Evolutionary conservation across 2,888 invertebrate species (phyloP), one percentile per base, ranked within the genome.

Genomic region (Amphipyra tragopoginis): DNA sequence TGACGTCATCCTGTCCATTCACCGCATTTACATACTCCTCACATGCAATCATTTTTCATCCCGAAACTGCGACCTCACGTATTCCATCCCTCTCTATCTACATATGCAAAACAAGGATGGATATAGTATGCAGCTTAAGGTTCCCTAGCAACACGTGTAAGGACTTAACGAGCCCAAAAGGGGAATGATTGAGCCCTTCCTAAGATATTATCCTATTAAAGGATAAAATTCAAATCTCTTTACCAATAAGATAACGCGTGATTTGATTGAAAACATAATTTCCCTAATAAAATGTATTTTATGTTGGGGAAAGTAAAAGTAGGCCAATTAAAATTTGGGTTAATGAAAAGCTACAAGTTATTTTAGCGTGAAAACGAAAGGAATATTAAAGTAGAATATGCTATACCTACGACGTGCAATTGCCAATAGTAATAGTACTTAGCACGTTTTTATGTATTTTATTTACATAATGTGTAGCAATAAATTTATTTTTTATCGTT

Each of bases 41-140:
- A 2, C 40, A 38, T 39, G 36, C 60, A 48, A 54, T 61, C 38
- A 61, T 61, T 61, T 61, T 42, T 71, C 66, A 66, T 57, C 51
- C 51, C 44, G 33, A 56, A 52, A 0, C 39, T 33, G 48, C 26
- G 21, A 38, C 7, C 47, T 47, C 47, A 14, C 14, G 43, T 40
- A 43, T n/a, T 11, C 38, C 3, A 1, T 50, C 44, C 8, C 14
- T 10, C 15, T 58, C 38, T 42, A 1, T 1, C n/a, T 13, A 10
- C 14, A n/a, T 34, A 42, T 0, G 10, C 21, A 8, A 5, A 10
- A 59, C 11, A 61, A 29, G 38, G 39, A 57, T n/a, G 21, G 26
- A 21, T 10, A 15, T 6, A 26, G 15, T 10, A 34, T 44, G 45
- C 65, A 71, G 15, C 38, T 38, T 29, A 51, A 21, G 21, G 21